Conservation (phyloP, 2,888 invertebrate species). For the Phyto melanocephala region DNA sequence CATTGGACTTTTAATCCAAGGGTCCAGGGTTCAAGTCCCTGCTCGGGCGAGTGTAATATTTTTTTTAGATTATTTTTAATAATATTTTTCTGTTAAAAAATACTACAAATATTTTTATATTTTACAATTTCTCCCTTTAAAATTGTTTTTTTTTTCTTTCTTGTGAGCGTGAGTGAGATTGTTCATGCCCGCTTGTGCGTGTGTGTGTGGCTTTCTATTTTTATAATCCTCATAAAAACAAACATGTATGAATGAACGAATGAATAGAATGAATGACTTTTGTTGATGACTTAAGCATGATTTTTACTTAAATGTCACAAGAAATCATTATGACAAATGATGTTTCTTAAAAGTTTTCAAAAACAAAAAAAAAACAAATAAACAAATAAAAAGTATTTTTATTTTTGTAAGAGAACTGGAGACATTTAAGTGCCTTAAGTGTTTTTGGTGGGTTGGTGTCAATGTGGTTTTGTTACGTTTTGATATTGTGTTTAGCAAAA, state of each 20-base stretch:
- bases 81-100: not conserved
- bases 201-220: not conserved
- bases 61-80: slow-evolving; percentile 61
- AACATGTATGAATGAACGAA: slow-evolving; percentile 15
- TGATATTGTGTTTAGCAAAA: not conserved
- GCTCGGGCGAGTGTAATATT: slow-evolving; percentile 72
- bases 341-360: slow-evolving; percentile 43
- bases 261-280: slow-evolving; percentile 24
- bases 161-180: not conserved
- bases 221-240: slow-evolving; percentile 37
- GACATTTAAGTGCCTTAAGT: slow-evolving; percentile 26
- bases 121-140: not conserved
- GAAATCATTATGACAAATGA: slow-evolving; percentile 64
- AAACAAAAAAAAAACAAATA: not conserved
- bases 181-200: no score
- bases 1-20: slow-evolving; percentile 75
- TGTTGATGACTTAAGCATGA: slow-evolving; percentile 54
- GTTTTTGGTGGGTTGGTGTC: not conserved
- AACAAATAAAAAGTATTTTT: not conserved
- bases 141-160: not conserved
- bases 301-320: slow-evolving; percentile 61
- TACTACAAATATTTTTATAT: no score
- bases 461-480: not conserved
- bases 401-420: not conserved
- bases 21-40: slow-evolving; percentile 75